Base-by-base conservation (phyloP, 2,888 invertebrate genomes). In the Masnerella sp. region DNA sequence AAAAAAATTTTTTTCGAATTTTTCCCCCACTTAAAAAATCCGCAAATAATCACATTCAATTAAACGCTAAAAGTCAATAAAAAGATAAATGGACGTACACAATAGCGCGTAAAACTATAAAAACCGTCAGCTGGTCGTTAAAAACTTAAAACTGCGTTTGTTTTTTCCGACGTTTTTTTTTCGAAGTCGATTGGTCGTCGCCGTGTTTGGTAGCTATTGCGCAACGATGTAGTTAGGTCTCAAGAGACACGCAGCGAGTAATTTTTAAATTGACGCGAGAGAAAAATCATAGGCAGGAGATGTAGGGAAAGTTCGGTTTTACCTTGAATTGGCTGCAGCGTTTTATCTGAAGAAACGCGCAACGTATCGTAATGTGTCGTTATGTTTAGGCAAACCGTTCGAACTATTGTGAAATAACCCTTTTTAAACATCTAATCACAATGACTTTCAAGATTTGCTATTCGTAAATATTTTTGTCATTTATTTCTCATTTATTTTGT, bases 191-290 rank as follows among this genome's bases (percentile, higher is more conserved):
- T 67, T 73, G 54, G 51, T 51, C 43, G 67, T 54, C 32, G 40
- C 73, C 73, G 67, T 67, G 43, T 73, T 73, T 62, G 73, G 73
- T 51, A 18, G 43, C 20, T 43, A 22, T 73, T 73, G 42, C 62
- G 67, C 62, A 73, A 73, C 73, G 49, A 61, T n/a, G 67, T 62
- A 56, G 59, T 62, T 67, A 56, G 36, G 51, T 28, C 69, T 58
- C 68, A 36, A 69, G 61, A 54, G 74, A 65, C 74, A 74, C 40
- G 58, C 54, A 47, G 64, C 51, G 59, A 54, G 72, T 67, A 61
- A 61, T 74, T 74, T 74, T 74, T 69, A 61, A 70, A 67, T 59
- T 65, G 51, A 62, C 51, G 51, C 56, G 59, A 51, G 59, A 67
- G 54, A 67, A 73, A 67, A 72, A 72, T 72, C 65, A 67, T 67